Conservation (phyloP, 2,113 vertebrate genomes). For the Cnemophilus loriae region DNA sequence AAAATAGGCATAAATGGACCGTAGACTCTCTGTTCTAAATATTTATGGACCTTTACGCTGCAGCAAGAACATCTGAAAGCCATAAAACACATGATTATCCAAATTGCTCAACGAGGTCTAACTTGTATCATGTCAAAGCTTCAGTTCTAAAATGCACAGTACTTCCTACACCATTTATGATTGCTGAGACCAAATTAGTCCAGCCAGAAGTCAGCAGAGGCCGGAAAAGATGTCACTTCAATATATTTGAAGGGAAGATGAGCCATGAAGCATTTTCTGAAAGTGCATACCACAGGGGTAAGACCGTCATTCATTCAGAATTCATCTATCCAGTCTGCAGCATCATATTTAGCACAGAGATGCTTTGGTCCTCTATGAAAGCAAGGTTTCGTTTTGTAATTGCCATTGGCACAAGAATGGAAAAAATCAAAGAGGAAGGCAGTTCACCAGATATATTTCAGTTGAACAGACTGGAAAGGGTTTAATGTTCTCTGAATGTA, state of each 20-base stretch:
- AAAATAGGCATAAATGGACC: slow-evolving; percentile 26
- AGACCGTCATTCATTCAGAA: not conserved
- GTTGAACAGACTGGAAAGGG: not conserved
- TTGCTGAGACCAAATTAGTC: slow-evolving; percentile 16
- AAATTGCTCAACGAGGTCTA: slow-evolving; percentile 22
- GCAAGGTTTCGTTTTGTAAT: not conserved
- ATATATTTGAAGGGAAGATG: not conserved
- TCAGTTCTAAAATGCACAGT: not conserved
- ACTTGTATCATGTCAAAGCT: slow-evolving; percentile 2
- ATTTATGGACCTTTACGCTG: slow-evolving; percentile 38
- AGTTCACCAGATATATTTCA: not conserved
- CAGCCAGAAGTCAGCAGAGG: not conserved
- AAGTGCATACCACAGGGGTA: not conserved
- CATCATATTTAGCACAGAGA: not conserved
- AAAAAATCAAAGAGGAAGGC: not conserved
- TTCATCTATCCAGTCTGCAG: not conserved
- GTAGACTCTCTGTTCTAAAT: slow-evolving; percentile 30
- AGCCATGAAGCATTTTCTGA: not conserved
- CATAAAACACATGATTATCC: slow-evolving; percentile 30
- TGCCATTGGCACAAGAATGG: not conserved
- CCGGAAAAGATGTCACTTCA: not conserved
- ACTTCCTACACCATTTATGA: not conserved
- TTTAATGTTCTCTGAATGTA: not conserved
- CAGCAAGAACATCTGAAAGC: slow-evolving; percentile 25
- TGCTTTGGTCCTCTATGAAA: not conserved